Evolutionary conservation across 2,888 invertebrate species (phyloP).

Genomic region (Synergus gifuensis): DNA sequence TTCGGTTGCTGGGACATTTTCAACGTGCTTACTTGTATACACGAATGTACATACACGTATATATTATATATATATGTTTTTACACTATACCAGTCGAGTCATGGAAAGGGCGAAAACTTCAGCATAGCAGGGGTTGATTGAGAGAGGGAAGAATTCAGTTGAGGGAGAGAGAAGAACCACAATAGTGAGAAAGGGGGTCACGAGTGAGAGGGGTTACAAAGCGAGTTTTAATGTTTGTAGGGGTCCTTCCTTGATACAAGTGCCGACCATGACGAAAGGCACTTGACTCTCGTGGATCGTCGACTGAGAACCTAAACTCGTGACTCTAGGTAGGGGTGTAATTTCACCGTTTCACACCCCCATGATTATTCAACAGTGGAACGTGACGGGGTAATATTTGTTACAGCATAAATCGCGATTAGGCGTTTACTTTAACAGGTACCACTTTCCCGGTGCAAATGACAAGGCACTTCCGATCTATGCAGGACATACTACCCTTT

Average conservation of each 20-base stretch:
- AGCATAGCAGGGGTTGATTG: constrained; percentile 40
- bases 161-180: constrained; percentile 38
- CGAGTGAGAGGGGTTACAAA: constrained; percentile 56
- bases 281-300: constrained; percentile 60
- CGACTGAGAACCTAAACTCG: constrained; percentile 53
- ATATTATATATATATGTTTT: not conserved
- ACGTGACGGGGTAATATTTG: constrained; percentile 47
- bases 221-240: constrained; percentile 66
- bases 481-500: not conserved
- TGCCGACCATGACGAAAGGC: constrained; percentile 61
- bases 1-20: constrained; percentile 4
- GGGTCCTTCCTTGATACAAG: constrained; percentile 56
- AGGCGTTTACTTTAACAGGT: constrained; percentile 25
- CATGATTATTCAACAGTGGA: constrained; percentile 49
- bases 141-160: constrained; percentile 40
- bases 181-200: constrained; percentile 43
- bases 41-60: not conserved
- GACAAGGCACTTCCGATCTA: constrained; percentile 6
- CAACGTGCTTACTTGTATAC: not conserved
- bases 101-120: constrained; percentile 26
- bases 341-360: constrained; percentile 58
- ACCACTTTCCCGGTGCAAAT: not conserved
- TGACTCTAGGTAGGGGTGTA: constrained; percentile 49
- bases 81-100: constrained; percentile 4
- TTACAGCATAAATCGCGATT: not conserved